Conservation (phyloP, 2,113 vertebrate species). For the Osmerus mordax region DNA sequence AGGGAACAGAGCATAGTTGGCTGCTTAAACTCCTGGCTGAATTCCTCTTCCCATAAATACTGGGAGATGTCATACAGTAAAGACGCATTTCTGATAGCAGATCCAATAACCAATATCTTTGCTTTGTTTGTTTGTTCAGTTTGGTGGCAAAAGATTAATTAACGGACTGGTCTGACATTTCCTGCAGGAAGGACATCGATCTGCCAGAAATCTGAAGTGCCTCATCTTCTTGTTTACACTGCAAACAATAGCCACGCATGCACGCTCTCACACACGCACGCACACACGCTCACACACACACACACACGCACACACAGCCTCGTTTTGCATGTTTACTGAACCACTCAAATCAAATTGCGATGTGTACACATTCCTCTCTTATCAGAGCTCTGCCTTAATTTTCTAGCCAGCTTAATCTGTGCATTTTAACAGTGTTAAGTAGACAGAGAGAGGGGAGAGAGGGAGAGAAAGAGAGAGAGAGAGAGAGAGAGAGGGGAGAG, state of each 20-base stretch:
- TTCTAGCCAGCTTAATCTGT: background rate
- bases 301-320: constrained; percentile 1
- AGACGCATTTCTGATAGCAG: constrained; percentile 24
- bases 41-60: no score
- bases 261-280: constrained; percentile 11
- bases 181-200: constrained; percentile 63
- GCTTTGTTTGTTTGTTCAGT: constrained; percentile 48
- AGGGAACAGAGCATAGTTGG: no score
- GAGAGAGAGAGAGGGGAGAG: no score
- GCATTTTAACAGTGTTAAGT: no score
- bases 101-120: constrained; percentile 52
- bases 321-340: background rate
- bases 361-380: no score
- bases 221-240: constrained; percentile 58
- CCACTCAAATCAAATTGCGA: background rate
- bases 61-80: no score
- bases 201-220: constrained; percentile 52
- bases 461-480: no score
- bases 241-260: constrained; percentile 49
- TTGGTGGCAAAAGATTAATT: constrained; percentile 64
- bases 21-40: no score
- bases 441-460: no score
- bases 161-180: constrained; percentile 65
- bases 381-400: background rate
- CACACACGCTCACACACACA: constrained; percentile 21